These are phyloP conservation scores for Tortrix viridana DNA, from an alignment of 2,888 invertebrate genomes.

Conservation along the genomic window DNA sequence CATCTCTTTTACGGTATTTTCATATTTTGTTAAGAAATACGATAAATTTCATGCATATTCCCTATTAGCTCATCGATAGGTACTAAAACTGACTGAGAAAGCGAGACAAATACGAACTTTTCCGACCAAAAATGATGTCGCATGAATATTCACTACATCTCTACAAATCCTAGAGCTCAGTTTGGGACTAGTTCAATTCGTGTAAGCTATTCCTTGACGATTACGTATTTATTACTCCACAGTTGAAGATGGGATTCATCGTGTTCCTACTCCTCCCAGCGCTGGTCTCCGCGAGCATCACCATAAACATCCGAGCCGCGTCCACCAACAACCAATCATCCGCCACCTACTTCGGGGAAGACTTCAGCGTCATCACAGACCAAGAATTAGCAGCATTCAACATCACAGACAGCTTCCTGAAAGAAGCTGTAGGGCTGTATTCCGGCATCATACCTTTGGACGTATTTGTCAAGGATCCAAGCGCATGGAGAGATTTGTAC, in stretches of 20 bases:
- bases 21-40: no score
- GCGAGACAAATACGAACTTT: no score
- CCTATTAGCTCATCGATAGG: no score
- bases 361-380: constrained; percentile 4
- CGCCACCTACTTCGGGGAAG: neutral
- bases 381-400: constrained; percentile 2
- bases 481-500: constrained; percentile 21
- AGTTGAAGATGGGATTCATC: constrained; percentile 7
- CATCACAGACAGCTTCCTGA: neutral
- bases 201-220: no score
- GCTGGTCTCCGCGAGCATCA: constrained; percentile 4
- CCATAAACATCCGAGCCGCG: constrained; percentile 9
- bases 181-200: no score
- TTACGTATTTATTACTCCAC: no score
- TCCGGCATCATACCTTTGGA: constrained; percentile 1
- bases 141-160: no score
- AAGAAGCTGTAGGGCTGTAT: neutral
- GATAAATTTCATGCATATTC: no score
- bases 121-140: no score
- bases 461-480: constrained; percentile 16
- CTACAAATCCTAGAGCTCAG: no score
- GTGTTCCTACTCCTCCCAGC: constrained; percentile 21
- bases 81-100: no score
- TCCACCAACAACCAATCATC: neutral
- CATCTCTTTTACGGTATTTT: no score